Conservation (phyloP, 2,113 vertebrate genomes). For the Pelvicachromis taeniatus region DNA sequence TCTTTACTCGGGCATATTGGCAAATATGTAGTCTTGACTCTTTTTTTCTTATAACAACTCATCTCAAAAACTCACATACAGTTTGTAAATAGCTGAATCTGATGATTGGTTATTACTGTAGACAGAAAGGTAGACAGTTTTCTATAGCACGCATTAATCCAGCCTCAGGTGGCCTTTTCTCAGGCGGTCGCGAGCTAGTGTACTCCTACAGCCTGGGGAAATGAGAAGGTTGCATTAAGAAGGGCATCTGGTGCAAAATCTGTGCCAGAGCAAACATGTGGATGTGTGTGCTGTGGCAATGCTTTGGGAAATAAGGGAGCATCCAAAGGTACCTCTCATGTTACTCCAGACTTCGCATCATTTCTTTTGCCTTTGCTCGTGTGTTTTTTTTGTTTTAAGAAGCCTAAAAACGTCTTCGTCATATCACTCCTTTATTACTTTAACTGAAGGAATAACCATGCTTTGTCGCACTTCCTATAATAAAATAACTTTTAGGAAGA, state of each 20-base stretch:
- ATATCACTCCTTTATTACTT: background rate
- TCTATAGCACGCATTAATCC: background rate
- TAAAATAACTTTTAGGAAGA: background rate
- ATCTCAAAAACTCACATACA: background rate
- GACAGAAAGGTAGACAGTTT: background rate
- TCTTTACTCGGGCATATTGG: background rate
- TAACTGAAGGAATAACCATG: background rate
- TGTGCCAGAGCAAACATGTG: background rate
- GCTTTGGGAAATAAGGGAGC: background rate
- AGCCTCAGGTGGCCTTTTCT: background rate
- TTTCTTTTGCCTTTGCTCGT: background rate
- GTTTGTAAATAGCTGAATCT: background rate
- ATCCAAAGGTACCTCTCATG: background rate
- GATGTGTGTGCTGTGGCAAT: background rate
- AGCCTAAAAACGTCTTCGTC: background rate
- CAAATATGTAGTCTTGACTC: background rate
- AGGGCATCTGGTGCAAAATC: background rate
- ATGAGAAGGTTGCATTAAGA: background rate
- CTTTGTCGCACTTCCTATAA: background rate
- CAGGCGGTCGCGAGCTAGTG: background rate
- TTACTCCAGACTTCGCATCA: background rate
- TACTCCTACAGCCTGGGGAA: rapidly evolving
- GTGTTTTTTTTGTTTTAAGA: background rate
- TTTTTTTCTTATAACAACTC: background rate
- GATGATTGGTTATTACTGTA: background rate